Evolutionary conservation across 2,888 invertebrate genomes (phyloP).

Genomic region (Yponomeuta malinellus): DNA sequence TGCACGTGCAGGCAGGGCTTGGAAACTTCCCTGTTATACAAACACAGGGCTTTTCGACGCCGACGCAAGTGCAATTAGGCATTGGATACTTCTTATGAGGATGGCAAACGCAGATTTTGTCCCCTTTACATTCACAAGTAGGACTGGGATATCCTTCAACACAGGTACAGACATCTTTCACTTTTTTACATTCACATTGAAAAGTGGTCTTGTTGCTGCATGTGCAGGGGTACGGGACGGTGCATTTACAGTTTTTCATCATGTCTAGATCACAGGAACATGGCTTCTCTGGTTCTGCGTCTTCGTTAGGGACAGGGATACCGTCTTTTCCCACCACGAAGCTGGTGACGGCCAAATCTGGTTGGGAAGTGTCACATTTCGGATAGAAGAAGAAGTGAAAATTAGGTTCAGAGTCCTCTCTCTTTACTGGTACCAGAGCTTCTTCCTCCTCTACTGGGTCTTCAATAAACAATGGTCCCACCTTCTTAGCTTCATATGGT

Average conservation of each 20-base stretch:
- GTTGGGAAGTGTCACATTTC: slow-evolving; percentile 39
- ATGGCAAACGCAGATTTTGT: slow-evolving; percentile 47
- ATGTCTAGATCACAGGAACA: slow-evolving; percentile 47
- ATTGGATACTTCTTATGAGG: slow-evolving; percentile 38
- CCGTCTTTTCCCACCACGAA: slow-evolving; percentile 34
- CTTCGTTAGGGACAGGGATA: slow-evolving; percentile 50
- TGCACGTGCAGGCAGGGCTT: slow-evolving; percentile 48
- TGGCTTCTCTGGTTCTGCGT: slow-evolving; percentile 25
- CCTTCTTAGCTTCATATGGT: slow-evolving; percentile 33
- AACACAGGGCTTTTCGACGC: slow-evolving; percentile 53
- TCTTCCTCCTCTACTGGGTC: slow-evolving; percentile 26
- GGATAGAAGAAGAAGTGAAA: slow-evolving; percentile 66
- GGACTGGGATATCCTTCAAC: slow-evolving; percentile 36
- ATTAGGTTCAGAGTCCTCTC: slow-evolving; percentile 39
- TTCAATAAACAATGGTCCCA: background rate
- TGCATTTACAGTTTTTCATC: slow-evolving; percentile 49
- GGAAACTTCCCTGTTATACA: slow-evolving; percentile 47
- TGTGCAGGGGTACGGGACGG: slow-evolving; percentile 44
- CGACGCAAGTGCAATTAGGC: slow-evolving; percentile 46
- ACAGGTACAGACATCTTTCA: slow-evolving; percentile 51
- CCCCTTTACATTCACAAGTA: slow-evolving; percentile 44
- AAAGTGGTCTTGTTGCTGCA: slow-evolving; percentile 47
- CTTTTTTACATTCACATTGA: slow-evolving; percentile 47
- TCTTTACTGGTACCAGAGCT: slow-evolving; percentile 27
- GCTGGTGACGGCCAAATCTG: background rate